Evolutionary conservation across 1,140 invertebrate species (phyloP), one percentile per base, ranked within the genome.

Genomic region (Dolichoris vasculosae): DNA sequence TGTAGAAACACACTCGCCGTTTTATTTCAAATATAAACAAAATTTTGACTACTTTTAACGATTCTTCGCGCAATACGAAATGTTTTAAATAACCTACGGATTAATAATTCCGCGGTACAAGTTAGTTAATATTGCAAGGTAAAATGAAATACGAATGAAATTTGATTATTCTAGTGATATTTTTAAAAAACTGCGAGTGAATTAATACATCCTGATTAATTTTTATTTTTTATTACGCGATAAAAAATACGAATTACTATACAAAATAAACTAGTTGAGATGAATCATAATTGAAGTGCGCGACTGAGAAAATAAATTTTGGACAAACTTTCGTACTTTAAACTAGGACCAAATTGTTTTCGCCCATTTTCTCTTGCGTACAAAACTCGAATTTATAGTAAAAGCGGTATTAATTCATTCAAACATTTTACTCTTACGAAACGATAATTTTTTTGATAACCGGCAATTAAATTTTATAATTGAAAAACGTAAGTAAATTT

Each of bases 211-310:
- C 69, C 77, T 51, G 30, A 82, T 82, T n/a, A n/a, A 77, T 30
- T 64, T 55, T 59, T 87, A 51, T 83, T 87, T 85, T 85, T 76
- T 83, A 80, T 63, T 79, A 82, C 82, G 85, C 40, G 64, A 85
- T 40, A 23, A 82, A 71, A 40, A 71, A 77, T 15, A 69, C 51
- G 30, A 73, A 73, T 83, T 83, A 46, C 4, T 48, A 81, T 67
- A 55, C 67, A 48, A 77, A 67, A 67, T 15, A 59, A n/a, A 40
- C 35, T 38, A 59, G 51, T 6, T 79, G 75, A 63, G n/a, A 71
- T 13, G 63, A 69, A 69, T 67, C 51, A 63, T 17, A 67, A 26
- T 64, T 43, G 9, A 83, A 55, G 75, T 46, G 63, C 75, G 32
- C 32, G 69, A 84, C 23, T 78, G 55, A 84, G 73, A 69, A 84